A percentile compares a stretch with the other conserved stretches of the same genome.
These are phyloP conservation scores for Sminthurinus signatus DNA, from an alignment of 1,140 invertebrate genomes.

Conservation along the genomic window DNA sequence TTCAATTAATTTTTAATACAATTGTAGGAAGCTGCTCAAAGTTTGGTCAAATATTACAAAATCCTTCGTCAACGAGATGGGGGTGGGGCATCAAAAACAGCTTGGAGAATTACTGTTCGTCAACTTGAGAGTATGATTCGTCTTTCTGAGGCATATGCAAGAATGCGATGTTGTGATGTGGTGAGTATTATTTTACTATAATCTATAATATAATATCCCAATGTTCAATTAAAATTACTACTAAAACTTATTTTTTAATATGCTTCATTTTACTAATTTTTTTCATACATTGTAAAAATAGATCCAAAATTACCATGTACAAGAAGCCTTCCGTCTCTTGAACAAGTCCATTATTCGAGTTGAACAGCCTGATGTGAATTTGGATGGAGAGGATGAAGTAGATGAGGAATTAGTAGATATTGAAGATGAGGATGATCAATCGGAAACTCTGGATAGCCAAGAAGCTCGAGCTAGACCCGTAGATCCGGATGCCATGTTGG, in stretches of 20 bases:
- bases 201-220: no score
- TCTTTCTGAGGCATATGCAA: constrained; percentile 91
- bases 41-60: constrained; percentile 85
- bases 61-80: constrained; percentile 75
- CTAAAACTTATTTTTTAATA: no score
- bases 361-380: constrained; percentile 92
- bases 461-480: constrained; percentile 42
- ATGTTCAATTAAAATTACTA: no score
- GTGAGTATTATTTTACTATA: constrained; percentile 52
- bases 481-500: constrained; percentile 47
- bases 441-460: constrained; percentile 12
- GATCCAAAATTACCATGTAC: constrained; percentile 74
- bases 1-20: no score
- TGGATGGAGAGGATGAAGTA: constrained; percentile 60
- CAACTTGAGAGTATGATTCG: constrained; percentile 97
- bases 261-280: no score
- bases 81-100: constrained; percentile 58
- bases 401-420: constrained; percentile 48
- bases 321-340: constrained; percentile 87
- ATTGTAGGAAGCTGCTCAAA: constrained; percentile 66
- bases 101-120: constrained; percentile 97
- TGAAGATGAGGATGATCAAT: constrained; percentile 29
- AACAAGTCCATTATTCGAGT: constrained; percentile 98
- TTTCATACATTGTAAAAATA: no score
- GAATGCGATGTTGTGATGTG: constrained; percentile 87